Evolutionary conservation across 2,113 vertebrate genomes (phyloP), one percentile per base, ranked within the genome.

Genomic region (Platichthys flesus): DNA sequence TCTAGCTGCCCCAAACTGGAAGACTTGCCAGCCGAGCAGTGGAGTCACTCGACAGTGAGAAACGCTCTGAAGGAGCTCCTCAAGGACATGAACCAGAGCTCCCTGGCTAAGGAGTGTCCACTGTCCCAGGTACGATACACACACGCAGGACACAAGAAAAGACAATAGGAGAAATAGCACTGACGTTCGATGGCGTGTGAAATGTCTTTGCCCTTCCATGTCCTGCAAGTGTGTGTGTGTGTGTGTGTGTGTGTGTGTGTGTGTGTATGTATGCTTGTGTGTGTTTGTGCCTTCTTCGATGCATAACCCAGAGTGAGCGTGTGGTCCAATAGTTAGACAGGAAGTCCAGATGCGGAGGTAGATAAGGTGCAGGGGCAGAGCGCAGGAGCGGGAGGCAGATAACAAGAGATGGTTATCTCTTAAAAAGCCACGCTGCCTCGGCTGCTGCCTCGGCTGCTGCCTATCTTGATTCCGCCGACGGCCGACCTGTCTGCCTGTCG

Each of bases 1-100:
- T 62, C 10, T 24, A 98, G 97, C 94, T 98, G 96, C 90, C 97
- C 97, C 86, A 97, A 96, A 94, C 91, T 98, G 88, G 97, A 98
- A 94, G 97, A 98, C 92, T 88, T 98, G 93, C 97, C 97, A 88
- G 95, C 97, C 0, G 97, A 98, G 93, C 97, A 98, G 87, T 98
- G 97, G 97, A 98, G 94, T 86, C 97, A 98, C 94, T 97, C 96
- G 88, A 98, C 96, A 42, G 97, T 98, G 81, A 96, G 97, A 91
- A 98, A 98, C 61, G 97, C 97, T 90, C 94, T 98, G 85, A 98
- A 98, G 94, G 97, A 98, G 94, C 96, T 98, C 85, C 95, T 98
- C 87, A 98, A 97, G 94, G 96, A 98, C 88, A 98, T 97, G 97
- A 98, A 98, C 90, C 97, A 98, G 96, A 98, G 97, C 94, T 97